Conservation (phyloP, 2,888 invertebrate genomes). For the Caradrina clavipalpis region DNA sequence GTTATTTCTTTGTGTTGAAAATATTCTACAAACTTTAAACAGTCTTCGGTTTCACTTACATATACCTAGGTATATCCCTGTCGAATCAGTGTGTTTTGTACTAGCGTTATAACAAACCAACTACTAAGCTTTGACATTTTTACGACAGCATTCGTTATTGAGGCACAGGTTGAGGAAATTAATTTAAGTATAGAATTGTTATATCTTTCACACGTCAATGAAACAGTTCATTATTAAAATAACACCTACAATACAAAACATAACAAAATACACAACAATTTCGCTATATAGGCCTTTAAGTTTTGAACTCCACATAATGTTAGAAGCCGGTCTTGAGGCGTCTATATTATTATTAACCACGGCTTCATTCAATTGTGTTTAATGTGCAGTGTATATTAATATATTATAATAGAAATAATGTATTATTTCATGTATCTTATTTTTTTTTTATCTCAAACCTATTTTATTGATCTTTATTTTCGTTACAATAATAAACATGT, state of each 20-base stretch:
- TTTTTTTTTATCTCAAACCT: conserved; percentile 4
- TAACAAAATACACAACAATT: conserved; percentile 50
- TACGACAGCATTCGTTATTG: conserved; percentile 67
- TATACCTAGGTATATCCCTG: conserved; percentile 87
- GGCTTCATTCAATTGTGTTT: conserved; percentile 10
- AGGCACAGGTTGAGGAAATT: conserved; percentile 78
- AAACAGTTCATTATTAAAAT: conserved; percentile 37
- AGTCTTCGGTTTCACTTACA: conserved; percentile 90
- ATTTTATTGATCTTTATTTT: conserved; percentile 3
- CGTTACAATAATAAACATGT: conserved; percentile 4
- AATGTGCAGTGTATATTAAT: background rate
- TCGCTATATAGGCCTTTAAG: conserved; percentile 61
- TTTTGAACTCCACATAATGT: conserved; percentile 34
- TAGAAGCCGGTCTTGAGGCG: conserved; percentile 60
- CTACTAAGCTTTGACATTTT: conserved; percentile 77
- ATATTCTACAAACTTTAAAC: conserved; percentile 88
- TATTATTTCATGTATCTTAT: conserved; percentile 3
- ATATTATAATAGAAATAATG: no score
- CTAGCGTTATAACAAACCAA: conserved; percentile 83
- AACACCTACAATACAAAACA: conserved; percentile 40
- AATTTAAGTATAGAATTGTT: conserved; percentile 56
- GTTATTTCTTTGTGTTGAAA: conserved; percentile 78
- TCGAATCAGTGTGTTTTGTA: conserved; percentile 89
- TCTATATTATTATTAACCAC: conserved; percentile 5
- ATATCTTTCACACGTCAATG: conserved; percentile 35